phyloP scores from a whole-genome alignment of 2,113 vertebrate genomes.

The Chloropsis cyanopogon region DNA sequence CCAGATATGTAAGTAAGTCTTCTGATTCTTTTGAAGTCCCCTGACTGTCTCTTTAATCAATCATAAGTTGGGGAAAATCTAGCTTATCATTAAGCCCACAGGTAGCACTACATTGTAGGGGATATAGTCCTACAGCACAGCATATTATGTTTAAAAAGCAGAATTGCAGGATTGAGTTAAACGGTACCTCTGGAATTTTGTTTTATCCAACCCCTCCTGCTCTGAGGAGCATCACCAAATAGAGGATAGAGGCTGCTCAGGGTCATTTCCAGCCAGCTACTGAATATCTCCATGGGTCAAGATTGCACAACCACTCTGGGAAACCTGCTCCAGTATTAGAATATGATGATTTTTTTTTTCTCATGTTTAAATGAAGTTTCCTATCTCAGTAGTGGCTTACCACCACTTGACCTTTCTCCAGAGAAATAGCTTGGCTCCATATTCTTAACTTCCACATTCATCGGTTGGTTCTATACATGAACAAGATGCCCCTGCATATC shows the following conservation, averaged over 20 bases:
- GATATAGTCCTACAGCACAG: not conserved
- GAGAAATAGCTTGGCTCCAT: not conserved
- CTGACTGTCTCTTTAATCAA: not conserved
- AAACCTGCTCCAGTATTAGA: not conserved
- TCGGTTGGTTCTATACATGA: not conserved
- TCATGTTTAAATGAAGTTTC: not conserved
- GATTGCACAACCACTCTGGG: not conserved
- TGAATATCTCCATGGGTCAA: not conserved
- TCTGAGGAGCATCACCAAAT: not conserved
- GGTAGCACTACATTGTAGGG: not conserved
- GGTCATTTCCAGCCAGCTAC: not conserved
- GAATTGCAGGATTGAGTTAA: not conserved
- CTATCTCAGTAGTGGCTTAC: not conserved
- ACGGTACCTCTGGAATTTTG: not conserved
- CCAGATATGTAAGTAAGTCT: not conserved
- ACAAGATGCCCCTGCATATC: not conserved
- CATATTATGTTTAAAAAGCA: not conserved
- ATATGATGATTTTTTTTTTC: not conserved
- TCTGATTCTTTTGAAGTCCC: not conserved
- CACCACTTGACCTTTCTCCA: not conserved
- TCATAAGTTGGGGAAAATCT: not conserved
- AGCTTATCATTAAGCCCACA: not conserved
- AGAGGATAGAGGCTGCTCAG: not conserved
- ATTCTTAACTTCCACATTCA: not conserved
- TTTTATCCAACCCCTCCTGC: not conserved